Base-by-base conservation (phyloP, 2,797 vertebrate species). In the Lagothrix lagotricha region DNA sequence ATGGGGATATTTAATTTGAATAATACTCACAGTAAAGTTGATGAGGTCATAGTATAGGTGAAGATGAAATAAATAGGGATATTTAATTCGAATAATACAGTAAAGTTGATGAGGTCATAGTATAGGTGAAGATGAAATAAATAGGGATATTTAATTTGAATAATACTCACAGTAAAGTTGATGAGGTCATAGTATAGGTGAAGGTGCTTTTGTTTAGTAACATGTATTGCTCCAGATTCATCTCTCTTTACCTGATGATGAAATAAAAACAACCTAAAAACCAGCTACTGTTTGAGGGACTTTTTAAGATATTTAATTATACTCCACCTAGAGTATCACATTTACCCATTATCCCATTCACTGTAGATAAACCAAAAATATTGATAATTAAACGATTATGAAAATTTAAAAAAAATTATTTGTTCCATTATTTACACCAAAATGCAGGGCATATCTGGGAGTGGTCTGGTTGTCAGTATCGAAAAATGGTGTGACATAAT, bases 31-130 rank as follows among this genome's bases (percentile, higher is more conserved):
- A 28, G 99, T 99, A 33, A 99, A 99, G 98, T 99, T 99, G 97
- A 99, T 99, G 97, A 99, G 99, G 97, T 99, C 99, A 98, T 99
- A 99, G 98, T 98, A 99, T 7, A 99, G 98, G n/a, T n/a, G n/a
- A n/a, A n/a, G n/a, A n/a, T n/a, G n/a, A n/a, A n/a, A n/a, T n/a
- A n/a, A n/a, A n/a, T n/a, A n/a, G n/a, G n/a, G n/a, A n/a, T n/a
- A n/a, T n/a, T n/a, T n/a, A n/a, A n/a, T n/a, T n/a, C n/a, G n/a
- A n/a, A n/a, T n/a, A n/a, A n/a, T n/a, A n/a, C n/a, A n/a, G n/a
- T n/a, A n/a, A n/a, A n/a, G n/a, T n/a, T n/a, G n/a, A n/a, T n/a
- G n/a, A n/a, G n/a, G n/a, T n/a, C n/a, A n/a, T n/a, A n/a, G n/a
- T n/a, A n/a, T n/a, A n/a, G n/a, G n/a, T n/a, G n/a, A n/a, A 57